Evolutionary conservation across 2,888 invertebrate genomes (phyloP), one percentile per base, ranked within the genome.

Genomic region (Tethea ocularis): DNA sequence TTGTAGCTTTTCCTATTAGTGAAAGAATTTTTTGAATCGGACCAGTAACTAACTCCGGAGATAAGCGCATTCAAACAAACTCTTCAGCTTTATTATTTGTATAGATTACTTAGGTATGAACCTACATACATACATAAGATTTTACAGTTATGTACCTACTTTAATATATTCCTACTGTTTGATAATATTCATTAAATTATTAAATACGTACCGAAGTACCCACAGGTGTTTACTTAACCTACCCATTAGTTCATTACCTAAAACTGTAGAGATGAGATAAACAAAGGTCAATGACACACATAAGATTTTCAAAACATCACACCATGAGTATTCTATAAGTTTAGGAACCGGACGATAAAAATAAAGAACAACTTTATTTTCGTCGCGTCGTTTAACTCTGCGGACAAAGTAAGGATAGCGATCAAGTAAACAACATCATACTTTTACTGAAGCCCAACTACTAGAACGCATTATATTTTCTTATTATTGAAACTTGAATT

Each of bases 341-440:
- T 61, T 68, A 68, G 61, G 66, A 65, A 66, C 68, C 61, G 66
- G 68, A 60, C 68, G 64, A 72, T 77, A 79, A 77, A 78, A 75
- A 72, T 69, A 69, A 69, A 66, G 71, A 75, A 75, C 68, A 71
- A 76, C 70, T 79, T 80, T 82, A 78, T 82, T 81, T 82, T 77
- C 68, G 72, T 66, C 74, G 72, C 67, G 66, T 69, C 75, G 74
- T 69, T 74, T 72, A 67, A 71, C 67, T 78, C 73, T 69, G 72
- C 66, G 73, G 75, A 78, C 77, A 77, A 69, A 78, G 73, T 78
- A 78, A 78, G 75, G 67, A 71, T 68, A 74, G 63, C 68, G 69
- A 75, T 75, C 74, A 75, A 78, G 83, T 86, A 86, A 84, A 86
- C 84, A 86, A 83, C 81, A 61, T 73, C 75, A 74, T 77, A 78